These are phyloP conservation scores for Eurypyga helias DNA, from an alignment of 2,113 vertebrate genomes.

Conservation along the genomic window DNA sequence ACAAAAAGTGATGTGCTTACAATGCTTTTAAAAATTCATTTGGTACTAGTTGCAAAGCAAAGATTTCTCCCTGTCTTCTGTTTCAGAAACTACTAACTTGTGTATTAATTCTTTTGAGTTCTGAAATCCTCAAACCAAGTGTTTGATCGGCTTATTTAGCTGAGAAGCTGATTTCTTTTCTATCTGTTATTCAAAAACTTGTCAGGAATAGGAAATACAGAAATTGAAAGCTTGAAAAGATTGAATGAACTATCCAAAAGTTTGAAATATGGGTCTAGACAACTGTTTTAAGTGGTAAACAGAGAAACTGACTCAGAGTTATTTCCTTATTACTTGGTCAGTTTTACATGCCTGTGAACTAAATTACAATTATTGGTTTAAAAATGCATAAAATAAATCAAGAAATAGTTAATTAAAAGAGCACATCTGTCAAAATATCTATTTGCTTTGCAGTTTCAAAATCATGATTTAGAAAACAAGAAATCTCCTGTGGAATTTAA, in stretches of 20 bases:
- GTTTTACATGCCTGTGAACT: neutral
- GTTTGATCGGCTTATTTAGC: neutral
- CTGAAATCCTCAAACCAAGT: neutral
- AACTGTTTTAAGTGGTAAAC: neutral
- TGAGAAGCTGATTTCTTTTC: neutral
- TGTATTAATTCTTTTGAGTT: neutral
- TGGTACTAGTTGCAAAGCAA: neutral
- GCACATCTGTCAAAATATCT: neutral
- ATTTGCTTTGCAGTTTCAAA: neutral
- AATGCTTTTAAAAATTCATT: neutral
- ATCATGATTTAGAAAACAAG: neutral
- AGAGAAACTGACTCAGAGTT: neutral
- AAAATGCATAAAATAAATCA: neutral
- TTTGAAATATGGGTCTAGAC: neutral
- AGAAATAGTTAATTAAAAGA: neutral
- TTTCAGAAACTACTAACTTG: neutral
- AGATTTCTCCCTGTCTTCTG: neutral
- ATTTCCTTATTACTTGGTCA: neutral
- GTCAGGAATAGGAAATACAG: neutral
- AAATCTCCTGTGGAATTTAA: neutral
- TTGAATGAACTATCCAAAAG: neutral
- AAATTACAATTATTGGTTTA: neutral
- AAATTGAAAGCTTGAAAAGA: neutral
- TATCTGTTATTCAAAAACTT: neutral
- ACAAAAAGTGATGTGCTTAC: constrained; percentile 14